phyloP scores from a whole-genome alignment of 2,888 invertebrate genomes.

The Euzophera pinguis region DNA sequence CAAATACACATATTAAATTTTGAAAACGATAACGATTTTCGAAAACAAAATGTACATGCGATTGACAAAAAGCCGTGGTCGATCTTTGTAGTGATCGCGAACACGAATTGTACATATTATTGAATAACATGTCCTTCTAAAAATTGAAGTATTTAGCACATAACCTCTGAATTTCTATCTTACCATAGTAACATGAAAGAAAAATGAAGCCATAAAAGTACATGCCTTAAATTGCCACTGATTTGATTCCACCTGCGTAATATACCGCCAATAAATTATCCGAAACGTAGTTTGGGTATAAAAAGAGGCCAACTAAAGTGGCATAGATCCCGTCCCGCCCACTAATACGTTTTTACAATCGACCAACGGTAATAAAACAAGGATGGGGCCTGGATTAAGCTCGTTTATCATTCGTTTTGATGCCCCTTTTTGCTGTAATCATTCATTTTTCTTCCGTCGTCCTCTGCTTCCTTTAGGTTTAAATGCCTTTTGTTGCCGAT shows the following conservation, averaged over 20 bases:
- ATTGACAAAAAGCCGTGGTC: no score
- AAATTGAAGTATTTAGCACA: no score
- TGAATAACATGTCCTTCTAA: no score
- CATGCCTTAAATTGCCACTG: constrained; percentile 2
- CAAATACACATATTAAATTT: no score
- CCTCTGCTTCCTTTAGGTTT: constrained; percentile 73
- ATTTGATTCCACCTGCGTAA: constrained; percentile 31
- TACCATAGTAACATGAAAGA: no score
- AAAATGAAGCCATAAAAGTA: background rate
- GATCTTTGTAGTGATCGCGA: no score
- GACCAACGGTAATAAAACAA: constrained; percentile 75
- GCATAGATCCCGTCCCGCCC: constrained; percentile 59
- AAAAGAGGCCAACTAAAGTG: constrained; percentile 63
- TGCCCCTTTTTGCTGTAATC: constrained; percentile 79
- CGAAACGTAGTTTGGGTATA: constrained; percentile 54
- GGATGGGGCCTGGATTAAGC: constrained; percentile 75
- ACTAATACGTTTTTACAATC: constrained; percentile 79
- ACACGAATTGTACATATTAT: no score
- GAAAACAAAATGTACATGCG: no score
- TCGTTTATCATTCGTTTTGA: constrained; percentile 79
- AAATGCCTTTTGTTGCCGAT: constrained; percentile 65
- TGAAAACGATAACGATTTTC: no score
- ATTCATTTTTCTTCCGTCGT: constrained; percentile 78
- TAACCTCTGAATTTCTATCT: no score
- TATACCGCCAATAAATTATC: constrained; percentile 59